Conservation (phyloP, 2,113 vertebrate genomes). For the Onychostoma macrolepis region DNA sequence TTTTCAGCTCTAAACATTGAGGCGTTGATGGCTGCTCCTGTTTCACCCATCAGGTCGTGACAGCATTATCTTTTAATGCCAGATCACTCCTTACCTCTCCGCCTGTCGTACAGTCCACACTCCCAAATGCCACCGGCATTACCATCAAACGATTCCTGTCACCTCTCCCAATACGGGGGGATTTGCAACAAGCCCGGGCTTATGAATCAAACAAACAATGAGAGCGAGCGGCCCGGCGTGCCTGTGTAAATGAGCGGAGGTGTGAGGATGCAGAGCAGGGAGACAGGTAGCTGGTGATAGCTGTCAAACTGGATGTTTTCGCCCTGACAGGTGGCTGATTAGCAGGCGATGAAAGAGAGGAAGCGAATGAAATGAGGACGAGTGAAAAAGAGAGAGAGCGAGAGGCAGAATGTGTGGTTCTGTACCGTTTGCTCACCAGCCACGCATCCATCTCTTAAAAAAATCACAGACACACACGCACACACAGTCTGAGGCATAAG, state of each 20-base stretch:
- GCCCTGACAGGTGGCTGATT: slow-evolving; percentile 44
- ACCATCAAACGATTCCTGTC: slow-evolving; percentile 45
- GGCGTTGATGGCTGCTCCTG: slow-evolving; percentile 14
- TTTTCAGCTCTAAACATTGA: slow-evolving; percentile 56
- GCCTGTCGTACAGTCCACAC: slow-evolving; percentile 32
- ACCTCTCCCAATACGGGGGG: slow-evolving; percentile 40
- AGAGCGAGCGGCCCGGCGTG: slow-evolving; percentile 20
- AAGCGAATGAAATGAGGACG: not conserved
- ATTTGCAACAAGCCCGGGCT: slow-evolving; percentile 36
- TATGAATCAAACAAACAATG: slow-evolving; percentile 50
- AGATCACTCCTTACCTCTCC: slow-evolving; percentile 39
- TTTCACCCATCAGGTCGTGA: slow-evolving; percentile 34
- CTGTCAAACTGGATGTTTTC: slow-evolving; percentile 55
- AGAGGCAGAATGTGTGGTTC: not conserved
- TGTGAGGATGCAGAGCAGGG: slow-evolving; percentile 38
- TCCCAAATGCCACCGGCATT: slow-evolving; percentile 29
- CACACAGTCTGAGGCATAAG: not conserved
- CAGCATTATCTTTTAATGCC: slow-evolving; percentile 51
- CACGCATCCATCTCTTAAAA: not conserved
- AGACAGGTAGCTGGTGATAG: slow-evolving; percentile 56
- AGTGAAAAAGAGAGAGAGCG: slow-evolving; percentile 8
- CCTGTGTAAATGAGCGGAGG: slow-evolving; percentile 32
- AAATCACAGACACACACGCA: not conserved
- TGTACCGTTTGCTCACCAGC: slow-evolving; percentile 15
- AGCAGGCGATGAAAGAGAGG: slow-evolving; percentile 23